Conservation (phyloP, 1,140 invertebrate genomes). For the Tetranychus cinnabarinus region DNA sequence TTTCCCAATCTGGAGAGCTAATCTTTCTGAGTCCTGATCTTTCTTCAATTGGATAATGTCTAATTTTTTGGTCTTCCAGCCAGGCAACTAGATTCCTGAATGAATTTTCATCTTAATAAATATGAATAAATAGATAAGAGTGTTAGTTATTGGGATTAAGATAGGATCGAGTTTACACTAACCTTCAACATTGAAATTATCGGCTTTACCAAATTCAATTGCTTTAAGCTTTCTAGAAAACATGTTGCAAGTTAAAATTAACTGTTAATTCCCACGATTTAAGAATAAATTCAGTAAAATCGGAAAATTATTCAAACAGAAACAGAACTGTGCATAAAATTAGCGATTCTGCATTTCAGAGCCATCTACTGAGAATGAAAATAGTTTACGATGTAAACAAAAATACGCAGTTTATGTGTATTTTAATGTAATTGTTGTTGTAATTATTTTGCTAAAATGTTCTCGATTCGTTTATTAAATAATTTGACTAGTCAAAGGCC, state of each 20-base stretch:
- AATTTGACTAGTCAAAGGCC: too few species aligned
- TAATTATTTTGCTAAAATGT: too few species aligned
- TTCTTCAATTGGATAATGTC: slow-evolving; percentile 62
- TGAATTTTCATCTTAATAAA: slow-evolving; percentile 41
- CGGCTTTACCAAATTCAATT: neutral
- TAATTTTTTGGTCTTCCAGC: slow-evolving; percentile 83
- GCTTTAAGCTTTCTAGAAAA: neutral
- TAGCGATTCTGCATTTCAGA: too few species aligned
- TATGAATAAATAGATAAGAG: neutral
- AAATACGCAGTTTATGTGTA: too few species aligned
- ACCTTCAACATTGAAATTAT: neutral
- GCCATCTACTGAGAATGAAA: too few species aligned
- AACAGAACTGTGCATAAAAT: too few species aligned
- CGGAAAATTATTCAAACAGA: too few species aligned
- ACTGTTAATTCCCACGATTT: too few species aligned
- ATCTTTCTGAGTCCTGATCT: slow-evolving; percentile 40
- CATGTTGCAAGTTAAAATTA: neutral
- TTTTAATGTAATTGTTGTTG: too few species aligned
- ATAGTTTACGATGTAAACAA: too few species aligned
- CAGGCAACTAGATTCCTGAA: slow-evolving; percentile 57
- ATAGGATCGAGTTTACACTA: neutral
- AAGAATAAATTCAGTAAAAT: too few species aligned
- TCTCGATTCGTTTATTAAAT: too few species aligned
- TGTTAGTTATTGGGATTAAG: neutral
- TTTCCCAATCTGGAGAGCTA: slow-evolving; percentile 37